These are phyloP conservation scores for Chondrilla cf. caribensis DNA, from an alignment of 37 sponge, comb jelly and placozoan species.

Conservation along the genomic window DNA sequence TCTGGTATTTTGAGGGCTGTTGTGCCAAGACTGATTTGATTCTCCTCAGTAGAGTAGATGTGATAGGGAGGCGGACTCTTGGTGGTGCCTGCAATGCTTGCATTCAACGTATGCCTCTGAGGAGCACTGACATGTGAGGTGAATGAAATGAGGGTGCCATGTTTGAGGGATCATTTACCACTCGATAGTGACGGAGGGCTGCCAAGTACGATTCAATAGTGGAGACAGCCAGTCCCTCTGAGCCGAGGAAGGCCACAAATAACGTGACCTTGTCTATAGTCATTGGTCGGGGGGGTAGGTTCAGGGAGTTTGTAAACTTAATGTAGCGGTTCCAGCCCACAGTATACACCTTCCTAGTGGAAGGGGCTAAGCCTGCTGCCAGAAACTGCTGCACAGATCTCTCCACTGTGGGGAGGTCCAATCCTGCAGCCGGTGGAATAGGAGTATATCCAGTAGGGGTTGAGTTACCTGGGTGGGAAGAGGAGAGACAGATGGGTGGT, in stretches of 20 bases:
- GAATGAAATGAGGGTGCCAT: constrained; percentile 2
- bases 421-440: not conserved
- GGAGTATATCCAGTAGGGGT: constrained; percentile 1
- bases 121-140: constrained; percentile 2
- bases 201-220: not conserved
- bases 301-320: not conserved
- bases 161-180: not conserved
- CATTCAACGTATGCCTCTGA: not conserved
- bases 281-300: not conserved
- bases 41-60: not conserved
- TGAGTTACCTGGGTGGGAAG: not conserved
- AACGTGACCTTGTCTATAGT: not conserved
- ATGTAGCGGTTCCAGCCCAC: not conserved
- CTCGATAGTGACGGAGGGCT: not conserved
- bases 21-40: not conserved
- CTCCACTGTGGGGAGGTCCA: constrained; percentile 32
- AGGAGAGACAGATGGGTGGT: not conserved
- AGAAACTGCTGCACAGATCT: constrained; percentile 3
- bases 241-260: constrained; percentile 4
- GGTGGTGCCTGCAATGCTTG: not conserved
- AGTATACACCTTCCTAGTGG: not conserved
- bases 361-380: constrained; percentile 14
- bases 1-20: not conserved
- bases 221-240: not conserved
- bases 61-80: not conserved